Base-by-base conservation (phyloP, 2,888 invertebrate genomes). In the Crematogaster levior region DNA sequence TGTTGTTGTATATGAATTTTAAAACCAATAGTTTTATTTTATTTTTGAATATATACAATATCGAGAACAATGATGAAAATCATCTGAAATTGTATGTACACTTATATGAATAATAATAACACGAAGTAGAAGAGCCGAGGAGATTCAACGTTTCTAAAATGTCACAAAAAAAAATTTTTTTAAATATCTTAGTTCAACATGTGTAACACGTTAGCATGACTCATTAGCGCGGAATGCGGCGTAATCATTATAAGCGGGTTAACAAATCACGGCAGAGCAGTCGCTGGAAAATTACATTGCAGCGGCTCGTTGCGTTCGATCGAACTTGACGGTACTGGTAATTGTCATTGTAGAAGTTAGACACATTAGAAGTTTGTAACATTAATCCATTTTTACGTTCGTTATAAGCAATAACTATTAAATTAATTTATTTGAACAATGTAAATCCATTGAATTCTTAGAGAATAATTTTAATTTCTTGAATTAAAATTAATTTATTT, bases 171-270 rank as follows among this genome's bases (percentile, higher is more conserved):
- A 79, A 12, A 9, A 24, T 43, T 6, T 43, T 68, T 79, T 43
- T 43, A 10, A n/a, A 7, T 27, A n/a, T 77, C 68, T 68, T 66
- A 30, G 21, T 53, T 63, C 56, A 24, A 43, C 30, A 66, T 61
- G 73, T 43, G 56, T 43, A 43, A 24, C 34, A 61, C 10, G 60
- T 60, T 24, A 48, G 74, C 37, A 40, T 15, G 74, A 61, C 48
- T 60, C 68, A 61, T 70, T 72, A 81, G 61, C 43, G 40, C 46
- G 63, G 68, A 89, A 81, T 89, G 86, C 84, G 81, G 81, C 84
- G 85, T 87, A 89, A 89, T 89, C 85, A 85, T 89, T 89, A 86
- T 88, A 89, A 89, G 82, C 85, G 86, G 86, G 88, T 89, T 89
- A 89, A 88, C 87, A 86, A 83, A 88, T 86, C 86, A 81, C 83